Base-by-base conservation (phyloP, 1,140 invertebrate species). In the Brachionus asplanchnoidis region DNA sequence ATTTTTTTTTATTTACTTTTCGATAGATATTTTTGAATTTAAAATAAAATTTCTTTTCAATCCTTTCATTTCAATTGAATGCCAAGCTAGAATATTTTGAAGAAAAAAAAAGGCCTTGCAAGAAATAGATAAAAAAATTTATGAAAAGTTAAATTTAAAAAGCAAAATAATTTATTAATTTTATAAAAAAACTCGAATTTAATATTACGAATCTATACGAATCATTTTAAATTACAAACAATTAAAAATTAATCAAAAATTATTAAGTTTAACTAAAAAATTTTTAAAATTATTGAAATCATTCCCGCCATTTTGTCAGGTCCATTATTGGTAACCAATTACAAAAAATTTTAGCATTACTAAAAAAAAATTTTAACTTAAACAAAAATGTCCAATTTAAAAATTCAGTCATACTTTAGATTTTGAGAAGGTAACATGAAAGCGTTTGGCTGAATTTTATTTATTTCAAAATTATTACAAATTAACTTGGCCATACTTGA, bases 341-440 rank as follows among this genome's bases (percentile, higher is more conserved):
- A 11, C 79, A 82, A 14, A 17, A 65, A 12, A 82, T 68, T 82
- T 68, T 60, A 65, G 9, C 79, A 68, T 82, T 82, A 42, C 79
- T 82, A 23, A 77, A 26, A 50, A 36, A 42, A 75, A 75, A 75
- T 17, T 26, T 14, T 28, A 3, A 44, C 20, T 4, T 44, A 17
- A 40, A 17, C 20, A 0, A 40, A 14, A 44, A 75, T 17, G 12
- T 32, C 17, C 36, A 40, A 70, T 5, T 6, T 32, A 12, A 3
- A 12, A n/a, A 14, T 36, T 36, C 11, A 70, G 32, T 2, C 32
- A 50, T 50, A 77, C 73, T 77, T 77, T 77, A 77, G 50, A 12
- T 23, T 50, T 53, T 14, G 8, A 50, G 26, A 50, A 20, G 79
- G 79, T 12, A 42, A n/a, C 42, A 60, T 40, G 53, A 82, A 82